A percentile compares a stretch with the other conserved stretches of the same genome.
Evolutionary conservation across 2,113 vertebrate species (phyloP).

Genomic region (Crotalus horridus): DNA sequence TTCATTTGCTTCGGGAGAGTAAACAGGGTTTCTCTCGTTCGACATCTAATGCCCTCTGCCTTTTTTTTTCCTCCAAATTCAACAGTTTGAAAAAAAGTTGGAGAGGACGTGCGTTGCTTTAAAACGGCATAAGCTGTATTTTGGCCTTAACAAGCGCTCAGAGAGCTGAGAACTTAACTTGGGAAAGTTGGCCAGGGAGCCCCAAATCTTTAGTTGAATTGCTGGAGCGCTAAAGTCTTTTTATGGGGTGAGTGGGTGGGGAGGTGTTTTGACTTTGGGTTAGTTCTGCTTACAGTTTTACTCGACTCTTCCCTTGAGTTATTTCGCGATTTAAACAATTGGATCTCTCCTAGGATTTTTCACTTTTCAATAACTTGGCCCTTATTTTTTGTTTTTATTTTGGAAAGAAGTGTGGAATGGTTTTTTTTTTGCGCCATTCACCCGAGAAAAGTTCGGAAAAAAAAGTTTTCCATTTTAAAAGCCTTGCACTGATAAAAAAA

Average conservation of each 20-base stretch:
- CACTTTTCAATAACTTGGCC: background rate
- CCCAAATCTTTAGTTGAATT: background rate
- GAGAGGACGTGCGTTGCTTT: background rate
- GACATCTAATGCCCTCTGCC: no score
- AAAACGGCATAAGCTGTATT: background rate
- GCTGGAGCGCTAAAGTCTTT: background rate
- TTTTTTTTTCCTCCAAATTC: background rate
- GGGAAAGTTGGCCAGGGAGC: background rate
- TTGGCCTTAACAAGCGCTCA: background rate
- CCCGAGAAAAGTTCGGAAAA: no score
- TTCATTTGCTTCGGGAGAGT: background rate
- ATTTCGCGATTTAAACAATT: background rate
- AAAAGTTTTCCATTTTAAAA: background rate
- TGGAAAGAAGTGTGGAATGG: background rate
- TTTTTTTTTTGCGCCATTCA: background rate
- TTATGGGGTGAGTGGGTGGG: background rate
- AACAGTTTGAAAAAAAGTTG: background rate
- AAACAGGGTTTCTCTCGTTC: background rate
- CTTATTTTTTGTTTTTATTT: background rate
- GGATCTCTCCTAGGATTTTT: background rate
- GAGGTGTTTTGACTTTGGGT: background rate
- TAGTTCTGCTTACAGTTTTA: background rate
- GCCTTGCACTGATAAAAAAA: no score
- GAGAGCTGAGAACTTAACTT: background rate
- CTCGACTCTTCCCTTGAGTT: background rate